Evolutionary conservation across 1,140 invertebrate genomes (phyloP), one percentile per base, ranked within the genome.

Genomic region (Drosophila fuyamai): DNA sequence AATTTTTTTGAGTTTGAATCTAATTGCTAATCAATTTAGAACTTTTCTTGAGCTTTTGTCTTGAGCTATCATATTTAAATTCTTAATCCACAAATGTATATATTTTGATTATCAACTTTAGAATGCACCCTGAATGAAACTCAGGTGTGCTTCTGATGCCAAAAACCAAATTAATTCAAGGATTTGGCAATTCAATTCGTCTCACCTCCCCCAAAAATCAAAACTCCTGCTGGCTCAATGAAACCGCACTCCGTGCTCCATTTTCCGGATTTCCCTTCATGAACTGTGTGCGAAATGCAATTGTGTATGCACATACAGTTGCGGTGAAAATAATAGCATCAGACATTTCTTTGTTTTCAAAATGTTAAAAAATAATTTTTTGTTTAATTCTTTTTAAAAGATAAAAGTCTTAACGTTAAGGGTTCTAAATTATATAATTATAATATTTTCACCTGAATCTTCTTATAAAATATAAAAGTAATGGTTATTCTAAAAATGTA

Each of bases 221-320:
- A 2, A 54, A 70, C 32, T 65, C 13, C 60, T 32, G 60, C 8
- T 29, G 43, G 27, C 63, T 27, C 10, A 70, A 48, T 48, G 63
- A 41, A 48, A 55, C 2, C 36, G 12, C 63, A 23, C 36, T 35
- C 29, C 41, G n/a, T 10, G 5, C 10, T 16, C 16, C 12, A 57
- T 29, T 66, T 71, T 36, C 4, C 60, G 65, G 41, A 9, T 29
- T 67, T 70, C 40, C 65, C 67, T 70, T 70, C 16, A 50, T 53
- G 46, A 58, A 48, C 59, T 40, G 53, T 13, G 18, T 41, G 35
- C 35, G 8, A 46, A 32, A 43, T 81, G 59, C 77, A 80, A 53
- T 40, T 32, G 38, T 8, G n/a, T 54, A 46, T 36, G 40, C 36
- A 18, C 16, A 9, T n/a, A 62, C 55, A 62, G 36, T 1, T 5